Evolutionary conservation across 2,888 invertebrate genomes (phyloP), one percentile per base, ranked within the genome.

Genomic region (Agriopis marginaria): DNA sequence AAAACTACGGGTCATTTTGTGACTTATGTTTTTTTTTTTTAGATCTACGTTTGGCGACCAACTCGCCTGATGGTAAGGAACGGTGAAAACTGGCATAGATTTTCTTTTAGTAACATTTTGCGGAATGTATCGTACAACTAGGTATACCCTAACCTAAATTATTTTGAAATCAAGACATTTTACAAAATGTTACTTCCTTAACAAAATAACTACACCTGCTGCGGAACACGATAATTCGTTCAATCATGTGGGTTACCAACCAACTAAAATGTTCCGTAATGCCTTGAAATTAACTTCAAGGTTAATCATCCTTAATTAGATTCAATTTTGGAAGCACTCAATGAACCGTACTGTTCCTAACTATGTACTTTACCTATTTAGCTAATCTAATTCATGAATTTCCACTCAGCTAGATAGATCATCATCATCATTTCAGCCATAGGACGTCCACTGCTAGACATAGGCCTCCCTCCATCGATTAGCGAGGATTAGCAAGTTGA

Each of bases 301-400:
- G 76, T 72, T 71, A 75, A 76, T 73, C 70, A 51, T 69, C 64
- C 63, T 71, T 72, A 72, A 75, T 75, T 67, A 71, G 73, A 70
- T 59, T 70, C 62, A 72, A 75, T 76, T 74, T 71, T 50, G 68
- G 63, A 65, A 61, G 55, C 45, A 68, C 54, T 68, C 54, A 70
- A 68, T 70, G 56, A 66, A 60, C 63, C 63, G 66, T 69, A 59
- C 67, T 14, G 70, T 70, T 59, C 63, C 68, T 71, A 73, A 65
- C 72, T 68, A 72, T 32, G 32, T 32, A 32, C 32, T 32, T 32
- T 32, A 32, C 32, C 71, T 67, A 63, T 59, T 69, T 55, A 12
- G 51, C 12, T 53, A 61, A 55, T 53, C 10, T 56, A 49, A 59
- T 64, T 54, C 49, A 14, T 56, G 12, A 55, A 32, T 50, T 55